Evolutionary conservation across 2,888 invertebrate species (phyloP).

Genomic region (Melanargia galathea): DNA sequence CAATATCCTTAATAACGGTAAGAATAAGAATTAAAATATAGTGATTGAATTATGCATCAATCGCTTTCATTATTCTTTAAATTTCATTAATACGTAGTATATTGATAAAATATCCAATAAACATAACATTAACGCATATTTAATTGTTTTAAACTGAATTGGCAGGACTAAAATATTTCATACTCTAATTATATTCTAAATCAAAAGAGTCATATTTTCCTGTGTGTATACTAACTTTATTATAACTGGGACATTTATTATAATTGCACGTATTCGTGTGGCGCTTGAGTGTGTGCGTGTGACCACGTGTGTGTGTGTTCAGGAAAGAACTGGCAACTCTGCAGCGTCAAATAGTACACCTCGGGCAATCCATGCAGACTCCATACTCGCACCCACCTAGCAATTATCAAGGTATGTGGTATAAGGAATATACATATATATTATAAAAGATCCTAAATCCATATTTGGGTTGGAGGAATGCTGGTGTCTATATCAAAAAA

Average conservation of each 20-base stretch:
- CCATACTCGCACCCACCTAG: conserved; percentile 61
- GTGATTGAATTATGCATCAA: neutral
- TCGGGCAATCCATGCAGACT: conserved; percentile 76
- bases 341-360: conserved; percentile 89
- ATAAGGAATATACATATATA: too few relatives aligned
- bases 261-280: conserved; percentile 40
- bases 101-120: neutral
- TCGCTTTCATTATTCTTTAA: neutral
- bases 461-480: too few relatives aligned
- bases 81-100: neutral
- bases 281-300: conserved; percentile 68
- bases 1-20: neutral
- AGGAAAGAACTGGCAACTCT: conserved; percentile 89
- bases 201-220: neutral
- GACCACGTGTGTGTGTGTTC: conserved; percentile 79
- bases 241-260: neutral
- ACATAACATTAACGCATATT: neutral
- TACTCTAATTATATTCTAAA: neutral
- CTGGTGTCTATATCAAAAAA: too few relatives aligned
- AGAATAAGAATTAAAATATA: neutral
- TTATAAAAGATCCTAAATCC: too few relatives aligned
- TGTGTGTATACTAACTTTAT: neutral
- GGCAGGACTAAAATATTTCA: neutral
- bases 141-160: neutral
- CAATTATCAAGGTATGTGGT: conserved; percentile 64